Evolutionary conservation across 2,113 vertebrate genomes (phyloP).

Genomic region (Lophotis ruficrista): DNA sequence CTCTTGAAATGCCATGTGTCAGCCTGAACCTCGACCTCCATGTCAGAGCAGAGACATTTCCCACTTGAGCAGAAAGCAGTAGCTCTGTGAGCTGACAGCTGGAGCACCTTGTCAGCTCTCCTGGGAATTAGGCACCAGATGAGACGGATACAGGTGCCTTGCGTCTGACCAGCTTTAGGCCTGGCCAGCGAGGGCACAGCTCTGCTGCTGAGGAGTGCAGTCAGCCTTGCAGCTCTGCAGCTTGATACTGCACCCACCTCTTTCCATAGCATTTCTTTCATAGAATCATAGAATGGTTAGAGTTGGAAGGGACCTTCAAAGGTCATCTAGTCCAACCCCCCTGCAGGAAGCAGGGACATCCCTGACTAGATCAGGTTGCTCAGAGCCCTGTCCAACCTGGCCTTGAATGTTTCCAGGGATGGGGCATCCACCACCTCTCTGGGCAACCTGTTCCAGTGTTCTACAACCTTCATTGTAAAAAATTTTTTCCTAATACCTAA

Average conservation of each 20-base stretch:
- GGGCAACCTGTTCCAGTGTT: too few species aligned
- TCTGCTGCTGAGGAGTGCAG: background rate
- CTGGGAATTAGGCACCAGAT: background rate
- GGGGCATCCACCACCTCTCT: too few species aligned
- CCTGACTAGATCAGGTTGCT: too few species aligned
- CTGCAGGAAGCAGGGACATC: too few species aligned
- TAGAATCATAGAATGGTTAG: too few species aligned
- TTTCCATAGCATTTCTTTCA: background rate
- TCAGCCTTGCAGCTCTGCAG: background rate
- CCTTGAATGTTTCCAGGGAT: too few species aligned
- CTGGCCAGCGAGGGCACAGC: background rate
- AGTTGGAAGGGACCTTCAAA: too few species aligned
- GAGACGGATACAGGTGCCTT: accelerated
- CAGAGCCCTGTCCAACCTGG: too few species aligned
- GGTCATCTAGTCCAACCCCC: too few species aligned
- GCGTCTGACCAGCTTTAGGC: background rate
- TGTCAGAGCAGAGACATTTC: background rate
- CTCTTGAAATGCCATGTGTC: background rate
- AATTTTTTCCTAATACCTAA: too few species aligned
- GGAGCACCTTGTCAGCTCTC: background rate
- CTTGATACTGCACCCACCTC: background rate
- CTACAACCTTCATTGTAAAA: too few species aligned
- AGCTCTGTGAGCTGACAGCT: background rate
- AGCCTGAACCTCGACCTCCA: background rate
- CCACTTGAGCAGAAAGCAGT: background rate